Evolutionary conservation across 2,113 vertebrate species (phyloP).

Genomic region (Bubo blakistoni): DNA sequence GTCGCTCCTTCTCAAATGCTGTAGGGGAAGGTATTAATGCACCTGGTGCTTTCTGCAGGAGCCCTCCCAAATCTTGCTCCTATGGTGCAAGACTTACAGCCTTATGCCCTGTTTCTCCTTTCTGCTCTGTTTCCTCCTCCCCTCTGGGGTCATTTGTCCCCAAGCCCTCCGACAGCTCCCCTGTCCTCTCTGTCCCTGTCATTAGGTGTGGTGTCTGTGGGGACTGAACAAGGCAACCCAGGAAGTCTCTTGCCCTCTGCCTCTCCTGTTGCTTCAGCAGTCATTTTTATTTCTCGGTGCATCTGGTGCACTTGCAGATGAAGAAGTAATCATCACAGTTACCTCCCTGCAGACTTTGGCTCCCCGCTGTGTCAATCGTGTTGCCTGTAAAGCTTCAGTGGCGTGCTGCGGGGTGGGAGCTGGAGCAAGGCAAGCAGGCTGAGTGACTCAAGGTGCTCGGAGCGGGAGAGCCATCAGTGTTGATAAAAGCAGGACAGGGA

Average conservation of each 20-base stretch:
- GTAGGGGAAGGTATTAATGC: background rate
- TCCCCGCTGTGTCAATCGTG: background rate
- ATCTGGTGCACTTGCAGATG: background rate
- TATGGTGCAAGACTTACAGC: background rate
- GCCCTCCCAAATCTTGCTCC: background rate
- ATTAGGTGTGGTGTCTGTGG: background rate
- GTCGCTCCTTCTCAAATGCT: background rate
- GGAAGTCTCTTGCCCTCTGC: background rate
- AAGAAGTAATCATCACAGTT: background rate
- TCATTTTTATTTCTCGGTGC: background rate
- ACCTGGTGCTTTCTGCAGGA: background rate
- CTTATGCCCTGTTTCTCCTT: background rate
- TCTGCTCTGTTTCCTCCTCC: background rate
- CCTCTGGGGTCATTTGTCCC: background rate
- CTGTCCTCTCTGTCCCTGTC: background rate
- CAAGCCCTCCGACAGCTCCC: background rate
- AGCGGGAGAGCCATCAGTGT: background rate
- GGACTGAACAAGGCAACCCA: background rate
- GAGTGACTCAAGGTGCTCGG: background rate
- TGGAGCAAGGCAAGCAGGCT: background rate
- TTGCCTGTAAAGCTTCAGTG: background rate
- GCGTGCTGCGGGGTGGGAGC: background rate
- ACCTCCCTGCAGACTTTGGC: background rate
- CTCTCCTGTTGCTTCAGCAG: background rate
- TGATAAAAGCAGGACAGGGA: background rate